Conservation (phyloP, 2,888 invertebrate species). For the Apodemia zela region DNA sequence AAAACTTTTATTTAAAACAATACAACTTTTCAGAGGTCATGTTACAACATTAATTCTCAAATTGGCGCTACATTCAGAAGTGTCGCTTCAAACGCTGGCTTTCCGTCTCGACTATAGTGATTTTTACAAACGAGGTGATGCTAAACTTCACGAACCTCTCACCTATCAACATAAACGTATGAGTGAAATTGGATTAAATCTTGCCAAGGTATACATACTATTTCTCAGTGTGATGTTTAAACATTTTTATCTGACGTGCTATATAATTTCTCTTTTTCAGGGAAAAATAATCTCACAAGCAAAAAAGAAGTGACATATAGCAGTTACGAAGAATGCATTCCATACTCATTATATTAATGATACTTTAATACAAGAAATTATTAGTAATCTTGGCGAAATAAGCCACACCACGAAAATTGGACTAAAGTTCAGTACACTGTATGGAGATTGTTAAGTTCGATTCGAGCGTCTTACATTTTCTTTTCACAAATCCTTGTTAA, state of each 20-base stretch:
- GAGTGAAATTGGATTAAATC: slow-evolving; percentile 73
- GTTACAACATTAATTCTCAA: slow-evolving; percentile 92
- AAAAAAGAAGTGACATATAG: slow-evolving; percentile 43
- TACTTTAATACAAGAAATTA: neutral
- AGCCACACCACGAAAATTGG: neutral
- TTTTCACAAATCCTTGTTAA: too few relatives aligned
- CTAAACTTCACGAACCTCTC: slow-evolving; percentile 85
- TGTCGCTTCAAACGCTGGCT: slow-evolving; percentile 93
- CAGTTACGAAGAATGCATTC: neutral
- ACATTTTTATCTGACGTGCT: too few relatives aligned
- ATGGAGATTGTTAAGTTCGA: neutral
- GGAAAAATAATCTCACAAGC: slow-evolving; percentile 48
- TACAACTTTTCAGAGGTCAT: slow-evolving; percentile 81
- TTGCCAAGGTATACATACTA: slow-evolving; percentile 50
- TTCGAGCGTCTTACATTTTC: too few relatives aligned
- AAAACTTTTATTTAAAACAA: slow-evolving; percentile 18
- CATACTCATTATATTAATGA: neutral
- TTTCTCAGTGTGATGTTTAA: neutral
- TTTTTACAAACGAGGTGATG: slow-evolving; percentile 92
- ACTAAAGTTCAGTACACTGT: neutral
- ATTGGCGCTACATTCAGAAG: slow-evolving; percentile 90
- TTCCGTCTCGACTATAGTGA: slow-evolving; percentile 97
- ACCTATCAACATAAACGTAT: slow-evolving; percentile 83
- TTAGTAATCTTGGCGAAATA: neutral
- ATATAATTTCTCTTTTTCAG: slow-evolving; percentile 32